Evolutionary conservation across 2,113 vertebrate species (phyloP).

Genomic region (Urocynchramus pylzowi): DNA sequence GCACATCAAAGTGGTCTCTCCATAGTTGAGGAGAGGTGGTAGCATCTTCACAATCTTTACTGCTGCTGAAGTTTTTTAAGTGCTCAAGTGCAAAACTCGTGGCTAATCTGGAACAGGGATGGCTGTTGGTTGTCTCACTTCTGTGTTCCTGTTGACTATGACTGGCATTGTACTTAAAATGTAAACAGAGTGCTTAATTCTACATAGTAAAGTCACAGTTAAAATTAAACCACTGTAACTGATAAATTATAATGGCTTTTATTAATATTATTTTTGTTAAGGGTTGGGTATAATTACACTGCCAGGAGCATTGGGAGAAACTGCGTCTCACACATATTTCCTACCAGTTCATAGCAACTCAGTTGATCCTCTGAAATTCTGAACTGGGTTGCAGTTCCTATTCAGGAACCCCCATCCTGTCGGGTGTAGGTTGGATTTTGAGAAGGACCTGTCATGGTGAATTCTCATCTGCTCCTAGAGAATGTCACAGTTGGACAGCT

Average conservation of each 20-base stretch:
- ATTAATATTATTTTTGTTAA: neutral
- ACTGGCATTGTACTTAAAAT: neutral
- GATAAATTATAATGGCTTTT: neutral
- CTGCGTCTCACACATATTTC: fast-evolving
- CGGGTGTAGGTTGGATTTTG: neutral
- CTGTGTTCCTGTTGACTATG: neutral
- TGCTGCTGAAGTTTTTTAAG: neutral
- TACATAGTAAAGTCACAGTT: neutral
- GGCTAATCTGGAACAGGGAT: neutral
- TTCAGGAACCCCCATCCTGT: fast-evolving
- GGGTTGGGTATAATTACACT: neutral
- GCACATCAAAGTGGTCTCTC: neutral
- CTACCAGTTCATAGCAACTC: fast-evolving
- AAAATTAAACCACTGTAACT: neutral
- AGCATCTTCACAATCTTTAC: neutral
- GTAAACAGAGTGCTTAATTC: neutral
- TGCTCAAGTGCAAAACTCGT: neutral
- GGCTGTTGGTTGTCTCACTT: neutral
- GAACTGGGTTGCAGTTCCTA: fast-evolving
- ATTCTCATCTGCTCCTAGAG: neutral
- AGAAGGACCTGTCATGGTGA: fast-evolving
- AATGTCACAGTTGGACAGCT: fast-evolving
- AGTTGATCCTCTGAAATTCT: neutral
- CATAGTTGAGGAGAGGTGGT: neutral
- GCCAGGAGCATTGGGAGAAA: neutral